Evolutionary conservation across 2,113 vertebrate species (phyloP), one percentile per base, ranked within the genome.

Genomic region (Amblyornis subalaris): DNA sequence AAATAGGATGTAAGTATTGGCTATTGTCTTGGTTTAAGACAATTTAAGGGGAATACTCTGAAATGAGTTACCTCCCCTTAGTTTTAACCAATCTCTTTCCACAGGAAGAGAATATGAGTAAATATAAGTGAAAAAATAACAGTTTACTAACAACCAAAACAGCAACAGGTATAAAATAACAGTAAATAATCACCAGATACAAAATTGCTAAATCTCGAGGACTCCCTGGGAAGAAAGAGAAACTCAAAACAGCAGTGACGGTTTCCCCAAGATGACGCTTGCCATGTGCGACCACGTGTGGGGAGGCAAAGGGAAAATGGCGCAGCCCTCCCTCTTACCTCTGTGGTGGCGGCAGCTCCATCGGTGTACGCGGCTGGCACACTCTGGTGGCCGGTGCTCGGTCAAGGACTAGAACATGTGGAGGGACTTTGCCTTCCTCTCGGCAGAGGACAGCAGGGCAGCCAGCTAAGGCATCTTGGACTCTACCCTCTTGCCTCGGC

Each of bases 321-420:
- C 0, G 22, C 26, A 58, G 44, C 14, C 31, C 17, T 67, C 31
- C 61, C 16, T 57, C 36, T 67, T 42, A 31, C 6, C 24, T 42
- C 16, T 58, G 21, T 7, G 13, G 13, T 10, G 3, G 45, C 62
- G 33, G 33, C 53, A 58, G 36, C 51, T 76, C 36, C 31, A 14
- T 58, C 0, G 0, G 17, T 35, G 10, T 36, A 25, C 12, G 10
- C 0, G 2, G 20, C 33, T 58, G 53, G 17, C 13, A 9, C 0
- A 1, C 25, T 75, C 31, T 1, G 2, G 20, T 1, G 0, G 9
- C 29, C 50, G 31, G 36, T 66, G 31, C 51, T 50, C 1, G 3
- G 44, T 58, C 31, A 50, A 58, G 36, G 71, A 21, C 44, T 42
- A 17, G 44, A 75, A 31, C 31, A 13, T 58, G 13, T 50, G 61